Conservation (phyloP, 2,888 invertebrate species). For the Pandemis cinnamomeana region DNA sequence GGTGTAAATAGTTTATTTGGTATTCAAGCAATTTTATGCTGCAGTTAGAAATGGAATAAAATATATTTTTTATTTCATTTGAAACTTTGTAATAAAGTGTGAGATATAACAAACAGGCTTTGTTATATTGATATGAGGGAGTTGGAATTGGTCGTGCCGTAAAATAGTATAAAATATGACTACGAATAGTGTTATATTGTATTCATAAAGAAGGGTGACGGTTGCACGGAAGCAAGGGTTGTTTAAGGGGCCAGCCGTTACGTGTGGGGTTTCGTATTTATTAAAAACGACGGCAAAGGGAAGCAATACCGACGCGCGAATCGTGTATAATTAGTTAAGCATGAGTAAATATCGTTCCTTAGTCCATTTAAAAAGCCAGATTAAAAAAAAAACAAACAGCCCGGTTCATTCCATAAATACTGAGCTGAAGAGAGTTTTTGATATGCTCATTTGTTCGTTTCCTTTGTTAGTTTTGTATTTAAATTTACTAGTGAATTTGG, state of each 20-base stretch:
- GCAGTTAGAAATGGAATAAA: background rate
- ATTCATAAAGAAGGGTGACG: constrained; percentile 37
- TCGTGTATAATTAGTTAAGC: constrained; percentile 27
- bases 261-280: constrained; percentile 18
- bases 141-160: constrained; percentile 25
- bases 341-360: constrained; percentile 22
- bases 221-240: constrained; percentile 36
- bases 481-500: constrained; percentile 1
- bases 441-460: background rate
- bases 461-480: background rate
- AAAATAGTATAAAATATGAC: constrained; percentile 37
- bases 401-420: constrained; percentile 1
- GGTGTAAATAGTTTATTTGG: background rate
- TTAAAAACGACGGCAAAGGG: constrained; percentile 24
- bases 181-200: constrained; percentile 16
- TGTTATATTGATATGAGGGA: constrained; percentile 9
- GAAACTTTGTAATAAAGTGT: background rate
- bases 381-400: constrained; percentile 12
- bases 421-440: background rate
- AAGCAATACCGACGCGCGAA: constrained; percentile 37
- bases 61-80: background rate
- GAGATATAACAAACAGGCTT: background rate
- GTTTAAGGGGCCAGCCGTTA: constrained; percentile 20
- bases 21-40: background rate
- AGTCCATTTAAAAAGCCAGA: constrained; percentile 18